Percentiles rank a stretch among this genome's conserved stretches.
Evolutionary conservation across 1,140 invertebrate genomes (phyloP).

Genomic region (Venturia canescens): DNA sequence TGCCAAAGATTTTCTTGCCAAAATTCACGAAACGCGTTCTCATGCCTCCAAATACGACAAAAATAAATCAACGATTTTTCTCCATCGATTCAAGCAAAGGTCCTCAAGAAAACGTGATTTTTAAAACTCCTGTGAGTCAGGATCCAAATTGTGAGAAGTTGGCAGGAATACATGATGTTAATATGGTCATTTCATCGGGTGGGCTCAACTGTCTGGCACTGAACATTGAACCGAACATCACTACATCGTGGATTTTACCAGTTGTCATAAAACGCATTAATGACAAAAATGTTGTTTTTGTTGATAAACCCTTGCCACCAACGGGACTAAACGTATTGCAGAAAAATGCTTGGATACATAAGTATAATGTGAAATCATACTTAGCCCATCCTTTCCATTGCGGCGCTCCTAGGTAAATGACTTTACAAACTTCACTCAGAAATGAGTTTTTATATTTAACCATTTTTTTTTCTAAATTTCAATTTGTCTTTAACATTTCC

Average conservation of each 20-base stretch:
- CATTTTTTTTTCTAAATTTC: slow-evolving; percentile 2
- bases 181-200: slow-evolving; percentile 76
- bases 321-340: slow-evolving; percentile 61
- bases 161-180: slow-evolving; percentile 64
- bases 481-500: too few relatives aligned
- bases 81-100: neutral
- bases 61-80: slow-evolving; percentile 47
- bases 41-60: slow-evolving; percentile 11
- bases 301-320: slow-evolving; percentile 74
- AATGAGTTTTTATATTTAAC: neutral
- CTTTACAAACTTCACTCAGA: neutral
- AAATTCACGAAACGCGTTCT: slow-evolving; percentile 6
- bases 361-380: slow-evolving; percentile 67
- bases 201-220: slow-evolving; percentile 72
- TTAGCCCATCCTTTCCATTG: slow-evolving; percentile 19
- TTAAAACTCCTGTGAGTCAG: slow-evolving; percentile 65
- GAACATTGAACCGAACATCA: slow-evolving; percentile 64
- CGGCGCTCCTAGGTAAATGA: neutral
- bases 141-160: slow-evolving; percentile 71
- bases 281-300: slow-evolving; percentile 71
- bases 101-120: slow-evolving; percentile 20
- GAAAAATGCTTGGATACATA: slow-evolving; percentile 70
- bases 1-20: slow-evolving; percentile 54
- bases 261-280: slow-evolving; percentile 69
- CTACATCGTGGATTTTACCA: slow-evolving; percentile 72